Percentiles rank a stretch among this genome's conserved stretches.
These are phyloP conservation scores for Meghimatium bilineatum DNA, from an alignment of 2,888 invertebrate species.

Conservation along the genomic window DNA sequence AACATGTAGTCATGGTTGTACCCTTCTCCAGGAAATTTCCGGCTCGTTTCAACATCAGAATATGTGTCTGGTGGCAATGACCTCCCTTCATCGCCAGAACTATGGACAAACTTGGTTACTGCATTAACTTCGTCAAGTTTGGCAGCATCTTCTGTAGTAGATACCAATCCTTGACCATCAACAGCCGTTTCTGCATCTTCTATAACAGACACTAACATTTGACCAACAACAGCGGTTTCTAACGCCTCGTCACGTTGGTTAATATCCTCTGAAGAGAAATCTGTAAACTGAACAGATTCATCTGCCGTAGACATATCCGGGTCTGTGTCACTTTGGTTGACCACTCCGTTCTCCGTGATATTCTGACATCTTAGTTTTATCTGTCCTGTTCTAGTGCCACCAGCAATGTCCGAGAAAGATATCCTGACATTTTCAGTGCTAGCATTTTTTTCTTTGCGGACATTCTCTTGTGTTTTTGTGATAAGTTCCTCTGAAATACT, in stretches of 20 bases:
- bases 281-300: neutral
- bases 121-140: neutral
- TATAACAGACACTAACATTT: neutral
- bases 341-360: neutral
- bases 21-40: neutral
- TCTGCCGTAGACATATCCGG: neutral
- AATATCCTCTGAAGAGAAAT: neutral
- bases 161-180: neutral
- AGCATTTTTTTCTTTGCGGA: neutral
- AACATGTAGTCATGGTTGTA: neutral
- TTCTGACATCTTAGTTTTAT: neutral
- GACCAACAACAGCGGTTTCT: neutral
- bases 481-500: slow-evolving; percentile 43
- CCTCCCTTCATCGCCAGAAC: neutral
- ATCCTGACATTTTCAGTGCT: neutral
- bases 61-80: neutral
- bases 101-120: no score
- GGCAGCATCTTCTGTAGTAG: neutral
- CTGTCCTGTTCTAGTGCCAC: neutral
- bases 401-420: neutral
- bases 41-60: neutral
- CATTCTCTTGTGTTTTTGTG: neutral
- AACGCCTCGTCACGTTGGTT: neutral
- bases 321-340: neutral
- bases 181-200: no score